Evolutionary conservation across 2,888 invertebrate genomes (phyloP).

Genomic region (Lasioglossum figueresi): DNA sequence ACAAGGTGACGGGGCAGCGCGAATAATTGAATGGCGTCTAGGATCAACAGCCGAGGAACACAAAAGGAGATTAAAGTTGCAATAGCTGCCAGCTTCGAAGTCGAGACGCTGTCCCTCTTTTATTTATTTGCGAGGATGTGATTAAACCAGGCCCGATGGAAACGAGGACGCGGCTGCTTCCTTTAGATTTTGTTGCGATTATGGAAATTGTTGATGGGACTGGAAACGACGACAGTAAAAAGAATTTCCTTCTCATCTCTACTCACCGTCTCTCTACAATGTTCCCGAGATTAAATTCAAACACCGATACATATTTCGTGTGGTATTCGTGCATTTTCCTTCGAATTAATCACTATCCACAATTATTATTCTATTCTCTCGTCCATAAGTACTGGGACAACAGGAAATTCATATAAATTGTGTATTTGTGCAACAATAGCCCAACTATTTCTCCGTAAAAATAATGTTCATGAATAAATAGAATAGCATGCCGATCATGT

Average conservation of each 20-base stretch:
- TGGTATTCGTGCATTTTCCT: not conserved
- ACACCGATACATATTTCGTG: not conserved
- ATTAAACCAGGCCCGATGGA: constrained; percentile 16
- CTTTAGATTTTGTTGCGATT: constrained; percentile 8
- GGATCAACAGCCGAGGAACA: constrained; percentile 23
- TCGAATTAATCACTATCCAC: not conserved
- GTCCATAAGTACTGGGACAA: too few species aligned
- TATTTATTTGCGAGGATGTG: constrained; percentile 32
- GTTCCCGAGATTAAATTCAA: not conserved
- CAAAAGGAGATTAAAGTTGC: constrained; percentile 37
- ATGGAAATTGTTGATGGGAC: constrained; percentile 14
- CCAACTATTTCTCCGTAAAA: too few species aligned
- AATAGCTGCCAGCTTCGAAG: constrained; percentile 6
- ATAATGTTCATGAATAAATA: too few species aligned
- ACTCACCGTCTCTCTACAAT: not conserved
- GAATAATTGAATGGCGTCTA: constrained; percentile 32
- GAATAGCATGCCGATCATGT: too few species aligned
- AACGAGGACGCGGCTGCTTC: not conserved
- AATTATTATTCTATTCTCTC: not conserved
- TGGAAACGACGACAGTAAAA: not conserved
- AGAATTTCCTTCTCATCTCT: not conserved
- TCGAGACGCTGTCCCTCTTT: constrained; percentile 4
- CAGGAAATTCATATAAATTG: too few species aligned
- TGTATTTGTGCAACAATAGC: too few species aligned
- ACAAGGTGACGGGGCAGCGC: not conserved